phyloP scores from a whole-genome alignment of 2,113 vertebrate species.

The Mobula birostris region DNA sequence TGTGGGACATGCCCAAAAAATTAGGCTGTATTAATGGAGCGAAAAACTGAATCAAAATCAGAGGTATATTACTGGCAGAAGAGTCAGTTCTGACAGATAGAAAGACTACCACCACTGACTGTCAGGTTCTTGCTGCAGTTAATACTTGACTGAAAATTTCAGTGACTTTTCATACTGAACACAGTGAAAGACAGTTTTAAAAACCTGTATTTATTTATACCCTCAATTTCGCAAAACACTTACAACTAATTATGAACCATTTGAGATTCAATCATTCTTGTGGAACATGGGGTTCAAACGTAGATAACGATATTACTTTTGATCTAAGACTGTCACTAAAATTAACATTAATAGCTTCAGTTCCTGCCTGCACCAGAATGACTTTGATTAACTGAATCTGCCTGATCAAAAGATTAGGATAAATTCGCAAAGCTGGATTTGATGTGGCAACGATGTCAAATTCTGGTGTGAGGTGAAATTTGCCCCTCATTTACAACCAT shows the following conservation, averaged over 20 bases:
- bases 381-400: not conserved
- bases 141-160: not conserved
- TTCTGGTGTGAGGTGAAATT: not conserved
- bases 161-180: not conserved
- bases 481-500: not conserved
- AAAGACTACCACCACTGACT: not conserved
- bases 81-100: not conserved
- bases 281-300: not conserved
- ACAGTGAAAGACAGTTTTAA: not conserved
- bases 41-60: too few relatives aligned
- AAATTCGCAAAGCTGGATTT: not conserved
- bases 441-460: not conserved
- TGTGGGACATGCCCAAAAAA: too few relatives aligned
- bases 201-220: not conserved
- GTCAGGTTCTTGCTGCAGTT: not conserved
- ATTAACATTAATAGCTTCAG: not conserved
- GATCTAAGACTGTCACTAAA: not conserved
- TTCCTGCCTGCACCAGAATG: not conserved
- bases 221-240: not conserved
- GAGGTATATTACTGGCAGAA: not conserved
- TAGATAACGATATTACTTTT: not conserved
- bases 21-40: too few relatives aligned
- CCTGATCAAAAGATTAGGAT: not conserved
- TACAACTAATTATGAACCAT: not conserved
- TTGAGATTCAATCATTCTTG: not conserved